These are phyloP conservation scores for Mythimna lalbum DNA, from an alignment of 2,888 invertebrate genomes.

Conservation along the genomic window DNA sequence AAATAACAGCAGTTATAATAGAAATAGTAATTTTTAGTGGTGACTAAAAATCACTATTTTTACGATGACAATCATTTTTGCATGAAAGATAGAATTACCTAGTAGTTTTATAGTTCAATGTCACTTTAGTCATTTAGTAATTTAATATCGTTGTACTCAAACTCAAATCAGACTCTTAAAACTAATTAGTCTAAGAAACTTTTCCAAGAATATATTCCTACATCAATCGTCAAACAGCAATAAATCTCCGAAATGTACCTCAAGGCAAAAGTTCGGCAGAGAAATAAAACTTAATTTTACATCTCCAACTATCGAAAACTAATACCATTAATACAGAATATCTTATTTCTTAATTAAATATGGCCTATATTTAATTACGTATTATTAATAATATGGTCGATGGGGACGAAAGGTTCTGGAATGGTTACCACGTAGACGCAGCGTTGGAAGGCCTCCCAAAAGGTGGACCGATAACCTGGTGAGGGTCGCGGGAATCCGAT, in stretches of 20 bases:
- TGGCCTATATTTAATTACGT: not conserved
- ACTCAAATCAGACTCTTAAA: not conserved
- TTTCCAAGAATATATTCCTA: slow-evolving; percentile 10
- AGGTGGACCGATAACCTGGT: too few species aligned
- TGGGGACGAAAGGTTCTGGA: too few species aligned
- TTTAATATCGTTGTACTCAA: not conserved
- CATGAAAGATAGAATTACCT: not conserved
- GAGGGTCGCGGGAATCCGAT: too few species aligned
- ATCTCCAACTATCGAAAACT: slow-evolving; percentile 20
- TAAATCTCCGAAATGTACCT: slow-evolving; percentile 28
- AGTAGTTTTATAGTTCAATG: not conserved
- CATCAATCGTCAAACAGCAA: slow-evolving; percentile 1
- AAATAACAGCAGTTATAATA: too few species aligned
- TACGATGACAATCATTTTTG: not conserved
- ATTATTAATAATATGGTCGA: too few species aligned
- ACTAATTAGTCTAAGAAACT: not conserved
- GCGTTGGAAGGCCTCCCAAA: too few species aligned
- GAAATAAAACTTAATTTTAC: slow-evolving; percentile 34
- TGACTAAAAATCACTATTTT: slow-evolving; percentile 6
- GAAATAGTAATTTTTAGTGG: too few species aligned
- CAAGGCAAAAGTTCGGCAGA: slow-evolving; percentile 21
- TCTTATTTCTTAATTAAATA: slow-evolving; percentile 25
- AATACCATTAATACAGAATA: slow-evolving; percentile 35
- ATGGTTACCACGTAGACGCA: too few species aligned
- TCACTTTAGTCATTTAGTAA: not conserved